Percentiles rank a stretch among this genome's conserved stretches.
Conservation (phyloP, 2,888 invertebrate species). For the Drosophila setosimentum region DNA sequence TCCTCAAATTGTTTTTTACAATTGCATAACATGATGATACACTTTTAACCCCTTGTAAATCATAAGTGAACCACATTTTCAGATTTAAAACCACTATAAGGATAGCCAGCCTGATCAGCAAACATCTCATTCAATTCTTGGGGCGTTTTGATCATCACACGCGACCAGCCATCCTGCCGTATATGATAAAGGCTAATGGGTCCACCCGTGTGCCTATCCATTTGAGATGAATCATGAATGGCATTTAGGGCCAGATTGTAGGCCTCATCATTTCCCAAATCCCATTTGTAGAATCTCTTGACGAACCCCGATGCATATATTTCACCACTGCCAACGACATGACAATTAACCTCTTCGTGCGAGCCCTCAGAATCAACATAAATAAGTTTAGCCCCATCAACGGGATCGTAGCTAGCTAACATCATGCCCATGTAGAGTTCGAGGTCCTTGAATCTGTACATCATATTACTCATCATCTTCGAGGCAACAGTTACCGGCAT, state of each 20-base stretch:
- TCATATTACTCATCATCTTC: slow-evolving; percentile 9
- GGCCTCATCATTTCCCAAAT: slow-evolving; percentile 1
- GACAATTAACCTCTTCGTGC: neutral
- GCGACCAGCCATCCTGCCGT: slow-evolving; percentile 2
- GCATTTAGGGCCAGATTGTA: neutral
- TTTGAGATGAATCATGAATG: neutral
- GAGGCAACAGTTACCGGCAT: neutral
- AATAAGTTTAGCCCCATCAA: neutral
- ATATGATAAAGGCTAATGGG: neutral
- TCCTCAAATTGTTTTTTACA: neutral
- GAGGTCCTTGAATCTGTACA: neutral
- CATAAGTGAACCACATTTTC: neutral
- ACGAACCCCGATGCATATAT: neutral
- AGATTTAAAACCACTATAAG: neutral
- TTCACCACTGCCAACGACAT: slow-evolving; percentile 2
- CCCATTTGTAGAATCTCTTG: slow-evolving; percentile 5
- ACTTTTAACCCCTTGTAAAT: neutral
- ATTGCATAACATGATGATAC: neutral
- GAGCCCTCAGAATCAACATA: neutral
- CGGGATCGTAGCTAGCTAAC: slow-evolving; percentile 7
- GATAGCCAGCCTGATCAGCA: neutral
- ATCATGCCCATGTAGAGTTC: neutral
- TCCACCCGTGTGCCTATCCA: neutral
- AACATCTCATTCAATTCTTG: neutral
- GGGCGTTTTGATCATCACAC: neutral